Evolutionary conservation across 2,888 invertebrate genomes (phyloP), one percentile per base, ranked within the genome.

Genomic region (Yponomeuta cagnagella): DNA sequence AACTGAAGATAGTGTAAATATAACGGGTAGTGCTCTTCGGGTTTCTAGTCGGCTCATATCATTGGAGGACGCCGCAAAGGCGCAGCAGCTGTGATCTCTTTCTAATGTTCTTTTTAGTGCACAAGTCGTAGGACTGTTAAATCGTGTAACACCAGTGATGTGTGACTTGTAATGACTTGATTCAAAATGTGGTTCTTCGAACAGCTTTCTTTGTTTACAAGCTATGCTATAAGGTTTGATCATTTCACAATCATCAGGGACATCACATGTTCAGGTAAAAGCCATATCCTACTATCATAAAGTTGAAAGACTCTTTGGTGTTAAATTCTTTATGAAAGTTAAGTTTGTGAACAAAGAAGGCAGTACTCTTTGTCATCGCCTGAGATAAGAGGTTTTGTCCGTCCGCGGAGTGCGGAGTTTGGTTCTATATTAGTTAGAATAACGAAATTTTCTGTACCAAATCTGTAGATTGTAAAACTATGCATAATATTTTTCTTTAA

Each of bases 371-470:
- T 43, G 52, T 58, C 52, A 58, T 15, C 52, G 52, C 52, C 12
- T 58, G 52, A 58, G 52, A 58, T 58, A 43, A 67, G 67, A 67
- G 67, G 67, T 67, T 67, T 67, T 70, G 71, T 73, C 81, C 78
- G 74, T 77, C 83, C 83, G 84, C 82, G 77, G 15, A 74, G 74
- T 76, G 84, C 84, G 82, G 83, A 78, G 15, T n/a, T 30, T 70
- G 79, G 78, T 82, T 88, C 88, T 88, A 83, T 91, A 58, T 4
- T 58, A 90, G 89, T 89, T 89, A 90, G 87, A 84, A 80, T 89
- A 88, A 88, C 86, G 82, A 89, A 90, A 90, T 89, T 88, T 82
- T 88, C 89, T 90, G 90, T 90, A 92, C 91, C 91, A 92, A 92
- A 92, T 87, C 85, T 85, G 82, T 90, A 90, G 90, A 81, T 84